Conservation (phyloP, 1,140 invertebrate species). For the Pollicipes pollicipes region DNA sequence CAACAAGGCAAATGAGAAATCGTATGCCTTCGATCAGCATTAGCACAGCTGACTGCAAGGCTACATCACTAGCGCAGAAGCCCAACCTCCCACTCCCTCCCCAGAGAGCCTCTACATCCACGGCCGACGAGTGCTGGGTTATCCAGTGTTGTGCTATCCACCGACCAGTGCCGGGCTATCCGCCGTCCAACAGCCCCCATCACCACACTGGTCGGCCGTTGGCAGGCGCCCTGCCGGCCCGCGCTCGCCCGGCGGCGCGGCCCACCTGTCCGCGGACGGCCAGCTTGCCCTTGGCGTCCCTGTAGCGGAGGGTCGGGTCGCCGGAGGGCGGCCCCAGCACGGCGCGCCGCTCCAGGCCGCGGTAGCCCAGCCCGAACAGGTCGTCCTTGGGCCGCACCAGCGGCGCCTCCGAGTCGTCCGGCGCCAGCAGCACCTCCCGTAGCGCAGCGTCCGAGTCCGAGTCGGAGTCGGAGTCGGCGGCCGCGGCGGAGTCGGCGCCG, state of each 20-base stretch:
- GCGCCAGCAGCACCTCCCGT: background rate
- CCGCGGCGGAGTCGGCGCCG: background rate
- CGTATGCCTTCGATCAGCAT: too few relatives aligned
- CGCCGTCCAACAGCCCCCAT: too few relatives aligned
- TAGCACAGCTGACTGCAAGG: background rate
- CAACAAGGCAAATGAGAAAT: background rate
- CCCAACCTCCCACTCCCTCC: background rate
- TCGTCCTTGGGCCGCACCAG: constrained; percentile 41
- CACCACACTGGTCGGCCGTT: too few relatives aligned
- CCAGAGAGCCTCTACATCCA: too few relatives aligned
- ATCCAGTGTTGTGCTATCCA: too few relatives aligned
- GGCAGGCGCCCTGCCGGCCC: too few relatives aligned
- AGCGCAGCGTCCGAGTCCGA: background rate
- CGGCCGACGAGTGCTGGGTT: too few relatives aligned
- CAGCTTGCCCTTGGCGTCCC: background rate
- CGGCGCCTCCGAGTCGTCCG: background rate
- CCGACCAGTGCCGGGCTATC: too few relatives aligned
- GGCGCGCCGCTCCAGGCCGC: constrained; percentile 48
- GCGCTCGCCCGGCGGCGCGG: too few relatives aligned
- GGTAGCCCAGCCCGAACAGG: constrained; percentile 73
- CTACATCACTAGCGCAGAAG: too few relatives aligned
- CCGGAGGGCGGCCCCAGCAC: constrained; percentile 24
- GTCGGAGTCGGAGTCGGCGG: background rate
- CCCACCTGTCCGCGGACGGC: background rate
- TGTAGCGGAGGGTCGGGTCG: background rate